Evolutionary conservation across 2,113 vertebrate species (phyloP).

Genomic region (Mystacornis crossleyi): DNA sequence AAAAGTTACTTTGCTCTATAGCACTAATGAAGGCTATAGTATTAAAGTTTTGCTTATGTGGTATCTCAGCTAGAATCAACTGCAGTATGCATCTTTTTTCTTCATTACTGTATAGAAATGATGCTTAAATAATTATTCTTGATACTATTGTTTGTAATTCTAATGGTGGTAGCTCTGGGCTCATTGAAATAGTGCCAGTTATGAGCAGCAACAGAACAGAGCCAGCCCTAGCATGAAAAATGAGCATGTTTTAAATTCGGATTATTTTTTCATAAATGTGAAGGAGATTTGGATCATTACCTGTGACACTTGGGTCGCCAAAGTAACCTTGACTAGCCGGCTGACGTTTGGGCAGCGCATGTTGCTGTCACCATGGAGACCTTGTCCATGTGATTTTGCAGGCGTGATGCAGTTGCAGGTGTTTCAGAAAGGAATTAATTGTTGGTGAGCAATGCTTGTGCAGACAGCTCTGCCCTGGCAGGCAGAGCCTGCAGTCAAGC

Average conservation of each 20-base stretch:
- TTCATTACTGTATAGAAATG: constrained; percentile 1
- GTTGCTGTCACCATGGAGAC: constrained; percentile 40
- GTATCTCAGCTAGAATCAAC: not conserved
- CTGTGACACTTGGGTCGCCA: constrained; percentile 25
- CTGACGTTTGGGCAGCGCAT: not conserved
- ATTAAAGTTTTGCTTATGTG: not conserved
- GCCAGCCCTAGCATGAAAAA: not conserved
- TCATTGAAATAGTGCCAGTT: not conserved
- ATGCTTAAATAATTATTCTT: not conserved
- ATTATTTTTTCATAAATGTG: not conserved
- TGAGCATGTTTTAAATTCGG: not conserved
- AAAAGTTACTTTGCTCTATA: not conserved
- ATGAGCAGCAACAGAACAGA: not conserved
- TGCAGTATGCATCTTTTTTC: not conserved
- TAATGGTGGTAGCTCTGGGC: not conserved
- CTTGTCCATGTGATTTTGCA: constrained; percentile 18
- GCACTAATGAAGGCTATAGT: not conserved
- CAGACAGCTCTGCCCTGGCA: not conserved
- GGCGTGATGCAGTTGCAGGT: constrained; percentile 21
- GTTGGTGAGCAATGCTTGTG: not conserved
- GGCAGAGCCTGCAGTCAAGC: not conserved
- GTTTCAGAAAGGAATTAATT: constrained; percentile 38
- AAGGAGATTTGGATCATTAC: constrained; percentile 21
- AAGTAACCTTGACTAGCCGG: constrained; percentile 34
- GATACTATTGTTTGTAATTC: not conserved